Conservation (phyloP, 2,113 vertebrate species). For the Oxygymnocypris stewartii region DNA sequence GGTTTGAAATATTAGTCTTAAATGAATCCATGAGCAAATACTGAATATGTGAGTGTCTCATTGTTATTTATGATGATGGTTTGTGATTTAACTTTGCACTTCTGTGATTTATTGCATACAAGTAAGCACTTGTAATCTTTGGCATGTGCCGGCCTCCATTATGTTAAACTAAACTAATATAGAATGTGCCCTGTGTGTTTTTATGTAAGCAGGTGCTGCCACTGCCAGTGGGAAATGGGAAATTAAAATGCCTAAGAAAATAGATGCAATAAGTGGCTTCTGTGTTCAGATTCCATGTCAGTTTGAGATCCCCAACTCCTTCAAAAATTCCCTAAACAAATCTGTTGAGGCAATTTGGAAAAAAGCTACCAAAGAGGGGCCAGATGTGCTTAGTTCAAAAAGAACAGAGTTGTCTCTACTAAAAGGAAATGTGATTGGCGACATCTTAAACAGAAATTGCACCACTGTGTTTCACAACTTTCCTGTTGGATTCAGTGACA, state of each 20-base stretch:
- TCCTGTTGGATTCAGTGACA: not conserved
- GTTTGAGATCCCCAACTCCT: slow-evolving; percentile 11
- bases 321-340: not conserved
- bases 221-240: not conserved
- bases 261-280: slow-evolving; percentile 30
- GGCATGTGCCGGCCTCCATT: not conserved
- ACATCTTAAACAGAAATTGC: slow-evolving; percentile 51
- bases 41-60: not conserved
- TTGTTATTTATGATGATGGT: not conserved
- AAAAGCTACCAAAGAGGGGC: not conserved
- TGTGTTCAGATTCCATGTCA: slow-evolving; percentile 39
- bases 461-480: slow-evolving; percentile 46
- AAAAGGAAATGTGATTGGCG: slow-evolving; percentile 16
- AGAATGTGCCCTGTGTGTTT: not conserved
- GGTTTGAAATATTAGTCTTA: not conserved
- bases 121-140: not conserved
- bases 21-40: not conserved
- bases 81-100: not conserved
- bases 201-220: slow-evolving; percentile 25
- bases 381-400: not conserved
- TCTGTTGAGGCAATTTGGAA: not conserved
- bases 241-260: slow-evolving; percentile 31
- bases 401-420: not conserved
- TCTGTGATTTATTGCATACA: not conserved
- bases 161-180: not conserved